phyloP scores from a whole-genome alignment of 2,113 vertebrate genomes.

The Coptodon rendalli region DNA sequence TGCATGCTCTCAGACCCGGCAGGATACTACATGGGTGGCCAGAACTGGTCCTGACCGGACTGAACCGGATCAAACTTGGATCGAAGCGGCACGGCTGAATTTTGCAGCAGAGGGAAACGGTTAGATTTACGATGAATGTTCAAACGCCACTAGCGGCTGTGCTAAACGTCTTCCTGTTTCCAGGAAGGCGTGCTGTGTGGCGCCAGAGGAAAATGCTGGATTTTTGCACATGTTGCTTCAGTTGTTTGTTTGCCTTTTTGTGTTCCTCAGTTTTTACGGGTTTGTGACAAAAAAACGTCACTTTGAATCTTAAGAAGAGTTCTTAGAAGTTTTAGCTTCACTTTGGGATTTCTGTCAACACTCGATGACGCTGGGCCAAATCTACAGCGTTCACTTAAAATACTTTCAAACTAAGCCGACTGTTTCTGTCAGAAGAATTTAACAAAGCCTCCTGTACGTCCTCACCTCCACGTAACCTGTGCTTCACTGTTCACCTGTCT shows the following conservation, averaged over 20 bases:
- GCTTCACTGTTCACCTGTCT: background rate
- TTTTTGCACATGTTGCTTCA: background rate
- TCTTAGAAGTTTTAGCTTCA: background rate
- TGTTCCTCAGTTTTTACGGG: background rate
- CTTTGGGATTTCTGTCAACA: background rate
- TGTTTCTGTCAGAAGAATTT: background rate
- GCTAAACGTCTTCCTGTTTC: background rate
- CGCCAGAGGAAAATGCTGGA: background rate
- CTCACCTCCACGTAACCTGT: background rate
- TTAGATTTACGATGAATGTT: background rate
- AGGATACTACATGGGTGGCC: constrained; percentile 33
- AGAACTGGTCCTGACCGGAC: constrained; percentile 15
- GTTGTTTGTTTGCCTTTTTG: background rate
- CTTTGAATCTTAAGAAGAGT: background rate
- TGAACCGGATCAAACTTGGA: background rate
- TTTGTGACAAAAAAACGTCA: accelerated
- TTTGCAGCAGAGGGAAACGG: background rate
- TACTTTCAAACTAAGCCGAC: background rate
- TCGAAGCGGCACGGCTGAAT: background rate
- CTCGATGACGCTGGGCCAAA: background rate
- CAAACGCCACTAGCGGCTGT: background rate
- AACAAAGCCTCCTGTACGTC: background rate
- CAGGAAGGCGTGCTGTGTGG: background rate
- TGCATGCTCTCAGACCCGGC: constrained; percentile 80
- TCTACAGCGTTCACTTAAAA: background rate